Evolutionary conservation across 2,113 vertebrate species (phyloP).

Genomic region (Chlorodrepanis virens): DNA sequence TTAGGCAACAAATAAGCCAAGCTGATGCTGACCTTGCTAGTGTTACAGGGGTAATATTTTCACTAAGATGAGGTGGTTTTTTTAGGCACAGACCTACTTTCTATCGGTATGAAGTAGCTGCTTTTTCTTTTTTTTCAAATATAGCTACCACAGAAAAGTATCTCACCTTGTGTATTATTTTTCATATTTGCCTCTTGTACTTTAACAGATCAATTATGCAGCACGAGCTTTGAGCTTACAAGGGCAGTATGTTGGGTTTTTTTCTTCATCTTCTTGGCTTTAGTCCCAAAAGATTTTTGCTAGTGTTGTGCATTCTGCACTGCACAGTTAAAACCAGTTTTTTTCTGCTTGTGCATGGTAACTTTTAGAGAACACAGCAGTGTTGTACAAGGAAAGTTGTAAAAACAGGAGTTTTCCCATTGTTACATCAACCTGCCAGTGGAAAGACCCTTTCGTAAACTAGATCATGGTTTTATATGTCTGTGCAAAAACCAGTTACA

Average conservation of each 20-base stretch:
- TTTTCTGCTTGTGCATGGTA: background rate
- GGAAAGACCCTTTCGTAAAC: background rate
- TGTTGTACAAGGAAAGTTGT: background rate
- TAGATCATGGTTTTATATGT: background rate
- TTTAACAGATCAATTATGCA: background rate
- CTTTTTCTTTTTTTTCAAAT: background rate
- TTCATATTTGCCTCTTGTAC: background rate
- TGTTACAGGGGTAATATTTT: conserved; percentile 10
- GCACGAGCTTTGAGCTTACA: background rate
- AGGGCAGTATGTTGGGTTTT: background rate
- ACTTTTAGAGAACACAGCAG: background rate
- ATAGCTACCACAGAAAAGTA: background rate
- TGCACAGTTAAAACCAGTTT: background rate
- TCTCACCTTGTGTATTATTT: background rate
- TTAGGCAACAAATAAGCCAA: conserved; percentile 25
- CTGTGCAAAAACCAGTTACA: background rate
- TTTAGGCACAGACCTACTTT: background rate
- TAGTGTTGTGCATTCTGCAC: background rate
- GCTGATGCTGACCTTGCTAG: background rate
- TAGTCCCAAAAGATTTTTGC: background rate
- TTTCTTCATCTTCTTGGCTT: background rate
- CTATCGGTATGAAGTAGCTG: background rate
- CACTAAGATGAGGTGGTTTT: background rate
- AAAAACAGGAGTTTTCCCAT: background rate
- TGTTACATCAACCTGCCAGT: background rate